Conservation (phyloP, 1,140 invertebrate species). For the Bombus superbus region DNA sequence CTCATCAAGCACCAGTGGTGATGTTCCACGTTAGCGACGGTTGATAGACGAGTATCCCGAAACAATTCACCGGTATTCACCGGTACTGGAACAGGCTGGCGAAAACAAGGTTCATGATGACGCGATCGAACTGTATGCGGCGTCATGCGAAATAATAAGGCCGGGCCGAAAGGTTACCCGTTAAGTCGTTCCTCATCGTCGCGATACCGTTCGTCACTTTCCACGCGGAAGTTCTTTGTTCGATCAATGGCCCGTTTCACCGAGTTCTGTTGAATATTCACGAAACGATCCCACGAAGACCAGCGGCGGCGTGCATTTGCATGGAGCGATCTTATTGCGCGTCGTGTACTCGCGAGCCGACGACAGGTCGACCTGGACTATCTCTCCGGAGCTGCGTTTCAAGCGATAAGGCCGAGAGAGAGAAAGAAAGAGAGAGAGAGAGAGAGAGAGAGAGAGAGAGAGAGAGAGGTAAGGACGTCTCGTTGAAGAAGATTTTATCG, state of each 20-base stretch:
- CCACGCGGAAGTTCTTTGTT: slow-evolving; percentile 7
- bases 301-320: background rate
- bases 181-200: slow-evolving; percentile 1
- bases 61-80: background rate
- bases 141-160: slow-evolving; percentile 2
- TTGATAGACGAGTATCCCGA: background rate
- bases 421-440: background rate
- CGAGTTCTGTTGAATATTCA: slow-evolving; percentile 39
- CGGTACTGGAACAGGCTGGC: background rate
- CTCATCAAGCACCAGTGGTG: background rate
- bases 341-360: background rate
- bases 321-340: slow-evolving; percentile 29
- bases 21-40: background rate
- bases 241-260: background rate
- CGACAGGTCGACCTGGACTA: background rate
- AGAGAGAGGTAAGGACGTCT: background rate
- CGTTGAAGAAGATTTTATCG: slow-evolving; percentile 8
- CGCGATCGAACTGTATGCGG: background rate
- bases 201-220: background rate
- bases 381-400: background rate
- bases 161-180: background rate
- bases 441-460: background rate
- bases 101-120: background rate
- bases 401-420: background rate
- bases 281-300: slow-evolving; percentile 12